Evolutionary conservation across 2,797 vertebrate species (phyloP).

Genomic region (Gobionotothen gibberifrons): DNA sequence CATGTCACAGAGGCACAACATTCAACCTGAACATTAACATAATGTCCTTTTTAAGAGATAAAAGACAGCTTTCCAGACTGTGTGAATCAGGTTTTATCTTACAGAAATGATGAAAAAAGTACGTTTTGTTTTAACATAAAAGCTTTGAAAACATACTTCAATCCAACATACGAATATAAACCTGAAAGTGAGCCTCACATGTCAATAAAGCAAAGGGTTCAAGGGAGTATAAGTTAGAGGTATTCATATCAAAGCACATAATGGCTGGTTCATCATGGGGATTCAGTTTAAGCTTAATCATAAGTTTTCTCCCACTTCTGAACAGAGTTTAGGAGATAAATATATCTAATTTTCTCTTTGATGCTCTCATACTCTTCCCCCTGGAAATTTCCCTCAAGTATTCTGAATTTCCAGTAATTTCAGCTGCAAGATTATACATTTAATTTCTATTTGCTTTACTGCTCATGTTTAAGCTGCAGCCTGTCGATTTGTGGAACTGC

Average conservation of each 20-base stretch:
- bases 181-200: no score
- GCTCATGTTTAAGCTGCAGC: conserved; percentile 25
- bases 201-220: conserved; percentile 1
- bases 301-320: conserved; percentile 2
- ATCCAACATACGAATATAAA: no score
- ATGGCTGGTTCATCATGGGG: neutral
- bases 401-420: conserved; percentile 36
- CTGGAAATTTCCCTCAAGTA: conserved; percentile 35
- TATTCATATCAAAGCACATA: conserved; percentile 3
- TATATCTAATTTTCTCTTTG: conserved; percentile 34
- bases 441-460: conserved; percentile 46
- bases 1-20: no score
- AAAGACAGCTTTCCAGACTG: no score
- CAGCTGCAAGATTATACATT: conserved; percentile 21
- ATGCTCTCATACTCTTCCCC: conserved; percentile 4
- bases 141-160: no score
- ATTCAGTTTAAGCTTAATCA: conserved; percentile 19
- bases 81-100: no score
- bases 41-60: no score
- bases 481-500: conserved; percentile 25
- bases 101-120: no score
- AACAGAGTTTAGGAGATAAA: conserved; percentile 30
- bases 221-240: conserved; percentile 8
- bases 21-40: no score
- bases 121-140: no score